Conservation (phyloP, 1,140 invertebrate species). For the Leucophenga varia region DNA sequence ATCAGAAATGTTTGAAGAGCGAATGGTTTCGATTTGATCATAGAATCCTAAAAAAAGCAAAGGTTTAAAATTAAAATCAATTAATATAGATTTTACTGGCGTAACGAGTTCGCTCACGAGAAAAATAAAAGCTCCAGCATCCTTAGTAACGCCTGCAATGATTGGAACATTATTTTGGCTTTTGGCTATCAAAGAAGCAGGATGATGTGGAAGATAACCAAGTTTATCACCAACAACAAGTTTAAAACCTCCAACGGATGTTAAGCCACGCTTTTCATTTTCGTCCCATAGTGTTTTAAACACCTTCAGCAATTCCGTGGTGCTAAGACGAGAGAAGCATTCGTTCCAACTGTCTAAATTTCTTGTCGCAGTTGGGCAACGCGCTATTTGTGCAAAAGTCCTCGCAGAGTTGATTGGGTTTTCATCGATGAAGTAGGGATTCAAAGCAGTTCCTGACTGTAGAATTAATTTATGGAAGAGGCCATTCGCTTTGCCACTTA, state of each 20-base stretch:
- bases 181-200: slow-evolving; percentile 26
- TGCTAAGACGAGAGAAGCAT: slow-evolving; percentile 30
- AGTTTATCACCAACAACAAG: slow-evolving; percentile 42
- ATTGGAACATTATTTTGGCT: slow-evolving; percentile 28
- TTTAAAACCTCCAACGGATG: slow-evolving; percentile 40
- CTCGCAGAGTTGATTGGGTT: slow-evolving; percentile 27
- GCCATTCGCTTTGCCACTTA: slow-evolving; percentile 41
- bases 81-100: background rate
- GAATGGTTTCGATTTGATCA: slow-evolving; percentile 24
- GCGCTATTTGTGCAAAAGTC: slow-evolving; percentile 35
- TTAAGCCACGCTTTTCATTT: slow-evolving; percentile 34
- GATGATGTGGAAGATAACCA: slow-evolving; percentile 35
- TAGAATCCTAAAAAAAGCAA: slow-evolving; percentile 31
- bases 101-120: slow-evolving; percentile 21
- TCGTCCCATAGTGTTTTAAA: slow-evolving; percentile 33
- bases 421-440: slow-evolving; percentile 46
- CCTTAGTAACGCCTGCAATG: slow-evolving; percentile 40
- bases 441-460: slow-evolving; percentile 50
- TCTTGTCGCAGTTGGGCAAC: slow-evolving; percentile 22
- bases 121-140: slow-evolving; percentile 47
- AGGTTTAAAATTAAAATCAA: background rate
- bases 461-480: slow-evolving; percentile 46
- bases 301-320: slow-evolving; percentile 30
- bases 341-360: slow-evolving; percentile 22
- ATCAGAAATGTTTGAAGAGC: slow-evolving; percentile 39